Conservation (phyloP, 2,797 vertebrate genomes). For the Mionectes olivaceus region DNA sequence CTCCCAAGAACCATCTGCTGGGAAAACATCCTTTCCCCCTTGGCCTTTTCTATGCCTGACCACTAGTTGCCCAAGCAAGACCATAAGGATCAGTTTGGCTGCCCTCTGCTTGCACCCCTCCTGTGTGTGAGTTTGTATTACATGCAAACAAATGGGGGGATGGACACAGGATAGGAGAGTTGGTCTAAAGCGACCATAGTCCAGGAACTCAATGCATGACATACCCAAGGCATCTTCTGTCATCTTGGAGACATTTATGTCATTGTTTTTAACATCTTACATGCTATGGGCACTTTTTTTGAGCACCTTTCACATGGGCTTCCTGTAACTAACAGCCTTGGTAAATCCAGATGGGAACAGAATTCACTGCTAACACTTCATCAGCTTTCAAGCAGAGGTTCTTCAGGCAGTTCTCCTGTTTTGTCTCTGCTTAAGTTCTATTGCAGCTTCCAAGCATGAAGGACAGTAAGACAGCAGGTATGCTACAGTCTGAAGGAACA, state of each 20-base stretch:
- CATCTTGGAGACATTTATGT: not conserved
- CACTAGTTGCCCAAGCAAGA: not conserved
- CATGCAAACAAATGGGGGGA: not conserved
- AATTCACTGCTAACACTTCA: not conserved
- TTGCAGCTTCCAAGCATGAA: not conserved
- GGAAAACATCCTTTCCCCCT: not conserved
- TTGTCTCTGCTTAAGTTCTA: not conserved
- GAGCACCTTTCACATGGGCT: not conserved
- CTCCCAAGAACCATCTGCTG: not conserved
- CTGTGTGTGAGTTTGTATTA: not conserved
- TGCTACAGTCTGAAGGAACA: not conserved
- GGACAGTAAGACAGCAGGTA: conserved; percentile 15
- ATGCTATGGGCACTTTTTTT: not conserved
- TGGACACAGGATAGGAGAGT: not conserved
- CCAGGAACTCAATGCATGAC: not conserved
- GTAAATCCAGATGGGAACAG: not conserved
- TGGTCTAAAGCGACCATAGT: not conserved
- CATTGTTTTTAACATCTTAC: not conserved
- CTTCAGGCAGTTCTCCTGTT: conserved; percentile 6
- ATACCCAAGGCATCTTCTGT: not conserved
- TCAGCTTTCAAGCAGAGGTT: not conserved
- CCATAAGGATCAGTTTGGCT: not conserved
- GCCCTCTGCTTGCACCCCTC: not conserved
- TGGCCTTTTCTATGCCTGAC: not conserved
- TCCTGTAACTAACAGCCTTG: not conserved